A percentile compares a stretch with the other conserved stretches of the same genome.
These are phyloP conservation scores for Zosterops lateralis DNA, from an alignment of 2,113 vertebrate genomes.

Conservation along the genomic window DNA sequence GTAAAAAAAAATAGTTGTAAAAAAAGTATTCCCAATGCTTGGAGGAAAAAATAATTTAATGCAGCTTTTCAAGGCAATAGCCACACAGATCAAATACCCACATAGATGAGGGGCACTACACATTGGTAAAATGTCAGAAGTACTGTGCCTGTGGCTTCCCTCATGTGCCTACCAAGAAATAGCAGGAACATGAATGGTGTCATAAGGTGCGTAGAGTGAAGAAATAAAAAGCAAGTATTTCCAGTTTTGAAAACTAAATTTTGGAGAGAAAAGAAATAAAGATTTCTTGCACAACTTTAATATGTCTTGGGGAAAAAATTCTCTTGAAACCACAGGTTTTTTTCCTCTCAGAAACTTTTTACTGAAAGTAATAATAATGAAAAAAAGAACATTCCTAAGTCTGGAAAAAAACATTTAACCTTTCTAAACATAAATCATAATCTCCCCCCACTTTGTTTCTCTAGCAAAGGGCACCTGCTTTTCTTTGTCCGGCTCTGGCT, in stretches of 20 bases:
- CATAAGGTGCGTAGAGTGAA: not conserved
- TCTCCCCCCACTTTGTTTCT: not conserved
- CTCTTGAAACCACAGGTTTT: conserved; percentile 37
- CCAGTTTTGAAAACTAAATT: not conserved
- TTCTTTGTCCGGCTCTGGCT: not conserved
- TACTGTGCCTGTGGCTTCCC: not conserved
- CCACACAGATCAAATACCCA: not conserved
- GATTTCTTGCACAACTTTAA: conserved; percentile 5
- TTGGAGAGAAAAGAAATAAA: not conserved
- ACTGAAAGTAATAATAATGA: not conserved
- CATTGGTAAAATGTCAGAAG: not conserved
- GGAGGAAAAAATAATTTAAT: not conserved
- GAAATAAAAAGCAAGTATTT: conserved; percentile 18
- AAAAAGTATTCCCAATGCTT: not conserved
- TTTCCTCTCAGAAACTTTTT: conserved; percentile 17
- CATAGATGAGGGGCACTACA: not conserved
- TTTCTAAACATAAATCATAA: conserved; percentile 49
- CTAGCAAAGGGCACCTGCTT: conserved; percentile 33
- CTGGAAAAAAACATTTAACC: conserved; percentile 32
- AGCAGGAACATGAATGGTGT: not conserved
- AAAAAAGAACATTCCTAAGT: conserved; percentile 21
- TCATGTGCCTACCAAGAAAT: not conserved
- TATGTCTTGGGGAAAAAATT: conserved; percentile 34
- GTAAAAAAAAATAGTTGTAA: not conserved
- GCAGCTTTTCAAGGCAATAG: not conserved